phyloP scores from a whole-genome alignment of 2,888 invertebrate genomes.

The Aphelenchoides bicaudatus region DNA sequence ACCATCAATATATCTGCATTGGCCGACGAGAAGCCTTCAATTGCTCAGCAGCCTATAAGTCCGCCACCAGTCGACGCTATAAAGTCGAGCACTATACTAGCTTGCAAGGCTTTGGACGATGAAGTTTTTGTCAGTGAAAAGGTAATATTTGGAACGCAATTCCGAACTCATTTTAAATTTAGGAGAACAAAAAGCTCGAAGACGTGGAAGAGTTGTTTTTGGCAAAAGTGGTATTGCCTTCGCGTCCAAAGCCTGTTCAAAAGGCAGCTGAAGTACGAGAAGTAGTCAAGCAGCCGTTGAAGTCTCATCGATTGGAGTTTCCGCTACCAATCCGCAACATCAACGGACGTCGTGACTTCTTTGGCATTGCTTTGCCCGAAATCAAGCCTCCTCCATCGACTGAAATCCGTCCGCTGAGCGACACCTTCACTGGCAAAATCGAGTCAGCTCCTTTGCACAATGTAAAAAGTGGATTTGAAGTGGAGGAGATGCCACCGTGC shows the following conservation, averaged over 20 bases:
- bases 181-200: not conserved
- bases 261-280: no score
- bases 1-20: no score
- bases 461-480: no score
- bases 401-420: constrained; percentile 2
- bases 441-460: not conserved
- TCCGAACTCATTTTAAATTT: no score
- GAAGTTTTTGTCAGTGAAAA: not conserved
- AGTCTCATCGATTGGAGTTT: no score
- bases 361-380: not conserved
- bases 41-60: not conserved
- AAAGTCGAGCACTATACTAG: not conserved
- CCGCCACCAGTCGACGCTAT: not conserved
- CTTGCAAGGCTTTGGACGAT: not conserved
- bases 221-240: no score
- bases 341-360: no score
- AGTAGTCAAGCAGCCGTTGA: no score
- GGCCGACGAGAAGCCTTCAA: no score
- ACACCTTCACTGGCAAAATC: not conserved
- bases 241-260: no score
- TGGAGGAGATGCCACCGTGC: not conserved
- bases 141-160: no score
- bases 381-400: not conserved
- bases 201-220: not conserved
- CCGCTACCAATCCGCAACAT: no score